A percentile compares a stretch with the other conserved stretches of the same genome.
Conservation (phyloP, 2,113 vertebrate species). For the Chelonoidis abingdonii region DNA sequence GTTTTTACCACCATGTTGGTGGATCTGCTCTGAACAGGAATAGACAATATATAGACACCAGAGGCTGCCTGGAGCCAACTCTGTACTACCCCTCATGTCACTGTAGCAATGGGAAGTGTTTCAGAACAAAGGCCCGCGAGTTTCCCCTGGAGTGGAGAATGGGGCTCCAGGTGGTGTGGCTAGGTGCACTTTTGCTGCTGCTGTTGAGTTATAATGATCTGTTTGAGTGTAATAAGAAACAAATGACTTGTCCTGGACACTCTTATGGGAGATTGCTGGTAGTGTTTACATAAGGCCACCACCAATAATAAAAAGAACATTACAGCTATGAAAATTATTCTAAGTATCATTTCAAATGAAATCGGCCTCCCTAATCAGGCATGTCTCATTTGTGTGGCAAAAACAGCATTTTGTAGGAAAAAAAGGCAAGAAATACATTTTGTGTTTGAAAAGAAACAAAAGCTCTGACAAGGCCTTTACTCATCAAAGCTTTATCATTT, state of each 20-base stretch:
- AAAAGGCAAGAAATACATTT: slow-evolving; percentile 49
- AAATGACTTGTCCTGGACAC: neutral
- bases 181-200: neutral
- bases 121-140: neutral
- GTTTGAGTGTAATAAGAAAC: neutral
- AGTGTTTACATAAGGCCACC: neutral
- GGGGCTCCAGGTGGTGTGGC: neutral
- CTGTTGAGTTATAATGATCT: neutral
- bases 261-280: neutral
- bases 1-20: neutral
- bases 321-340: neutral
- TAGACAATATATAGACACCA: neutral
- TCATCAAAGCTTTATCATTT: slow-evolving; percentile 32
- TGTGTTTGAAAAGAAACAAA: slow-evolving; percentile 70
- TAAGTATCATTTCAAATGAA: slow-evolving; percentile 44
- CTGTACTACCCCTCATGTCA: neutral
- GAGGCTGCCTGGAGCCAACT: neutral
- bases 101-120: neutral
- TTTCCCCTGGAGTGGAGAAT: neutral
- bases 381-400: slow-evolving; percentile 29
- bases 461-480: slow-evolving; percentile 68
- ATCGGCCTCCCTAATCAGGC: slow-evolving; percentile 30
- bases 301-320: neutral
- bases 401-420: neutral
- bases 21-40: neutral